These are phyloP conservation scores for Spinus pinus DNA, from an alignment of 2,797 vertebrate species.

Conservation along the genomic window DNA sequence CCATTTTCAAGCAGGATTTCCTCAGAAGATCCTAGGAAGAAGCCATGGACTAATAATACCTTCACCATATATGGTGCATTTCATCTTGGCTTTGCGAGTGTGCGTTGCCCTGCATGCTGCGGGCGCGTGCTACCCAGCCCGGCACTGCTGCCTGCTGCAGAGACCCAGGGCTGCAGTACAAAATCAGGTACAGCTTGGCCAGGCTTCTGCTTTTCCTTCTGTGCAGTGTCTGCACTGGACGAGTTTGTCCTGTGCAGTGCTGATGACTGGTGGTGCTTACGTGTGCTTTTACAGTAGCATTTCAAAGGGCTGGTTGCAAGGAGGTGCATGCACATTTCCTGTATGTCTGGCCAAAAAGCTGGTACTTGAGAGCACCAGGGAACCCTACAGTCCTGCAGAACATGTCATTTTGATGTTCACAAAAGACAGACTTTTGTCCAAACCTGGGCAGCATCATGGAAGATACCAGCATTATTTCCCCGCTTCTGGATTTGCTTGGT, in stretches of 20 bases:
- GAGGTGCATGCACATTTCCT: constrained; percentile 41
- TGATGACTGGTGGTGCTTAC: background rate
- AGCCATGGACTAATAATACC: constrained; percentile 9
- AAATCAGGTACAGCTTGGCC: background rate
- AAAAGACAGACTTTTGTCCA: background rate
- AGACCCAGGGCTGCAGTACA: accelerated
- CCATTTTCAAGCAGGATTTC: background rate
- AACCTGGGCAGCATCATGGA: background rate
- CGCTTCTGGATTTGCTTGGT: background rate
- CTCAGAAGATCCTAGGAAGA: background rate
- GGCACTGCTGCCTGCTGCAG: accelerated
- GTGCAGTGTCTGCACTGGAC: background rate
- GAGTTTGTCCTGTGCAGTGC: background rate
- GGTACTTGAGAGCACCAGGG: background rate
- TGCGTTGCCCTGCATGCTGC: accelerated
- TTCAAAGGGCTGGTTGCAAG: constrained; percentile 35
- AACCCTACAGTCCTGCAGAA: background rate
- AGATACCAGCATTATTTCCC: background rate
- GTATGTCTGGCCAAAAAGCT: constrained; percentile 47
- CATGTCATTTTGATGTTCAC: background rate
- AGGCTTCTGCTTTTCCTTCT: background rate
- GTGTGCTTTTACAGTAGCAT: constrained; percentile 13
- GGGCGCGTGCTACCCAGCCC: accelerated
- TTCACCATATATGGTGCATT: constrained; percentile 61
- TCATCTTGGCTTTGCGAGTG: background rate